phyloP scores from a whole-genome alignment of 2,888 invertebrate genomes.

The Halictus ligatus region DNA sequence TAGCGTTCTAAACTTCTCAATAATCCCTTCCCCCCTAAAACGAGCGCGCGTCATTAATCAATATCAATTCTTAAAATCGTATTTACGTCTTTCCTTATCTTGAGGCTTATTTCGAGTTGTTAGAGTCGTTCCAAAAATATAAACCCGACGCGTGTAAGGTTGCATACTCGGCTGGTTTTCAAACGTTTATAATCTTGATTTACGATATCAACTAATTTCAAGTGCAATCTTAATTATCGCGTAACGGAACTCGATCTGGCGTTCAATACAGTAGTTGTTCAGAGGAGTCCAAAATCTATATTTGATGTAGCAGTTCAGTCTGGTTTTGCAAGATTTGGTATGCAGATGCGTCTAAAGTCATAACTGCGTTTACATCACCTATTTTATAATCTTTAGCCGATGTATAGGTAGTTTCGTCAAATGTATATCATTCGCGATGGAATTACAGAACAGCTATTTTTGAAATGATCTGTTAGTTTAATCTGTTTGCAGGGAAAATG shows the following conservation, averaged over 20 bases:
- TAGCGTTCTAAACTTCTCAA: neutral
- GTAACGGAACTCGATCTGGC: neutral
- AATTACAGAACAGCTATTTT: neutral
- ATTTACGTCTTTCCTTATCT: neutral
- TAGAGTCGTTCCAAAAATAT: neutral
- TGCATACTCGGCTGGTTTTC: neutral
- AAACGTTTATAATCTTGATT: neutral
- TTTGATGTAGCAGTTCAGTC: neutral
- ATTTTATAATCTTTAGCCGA: neutral
- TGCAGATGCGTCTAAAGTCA: neutral
- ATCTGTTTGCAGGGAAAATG: neutral
- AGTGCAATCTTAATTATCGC: neutral
- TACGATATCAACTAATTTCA: neutral
- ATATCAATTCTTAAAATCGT: neutral
- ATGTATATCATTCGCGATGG: neutral
- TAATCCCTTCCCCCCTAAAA: neutral
- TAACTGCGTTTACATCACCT: neutral
- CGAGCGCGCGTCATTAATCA: neutral
- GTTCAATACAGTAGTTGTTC: neutral
- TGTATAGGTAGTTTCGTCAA: neutral
- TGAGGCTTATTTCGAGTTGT: neutral
- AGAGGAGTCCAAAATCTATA: neutral
- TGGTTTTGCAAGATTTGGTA: neutral
- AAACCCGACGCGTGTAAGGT: neutral
- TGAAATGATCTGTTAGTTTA: neutral